Conservation (phyloP, 2,113 vertebrate genomes). For the Eulemur macaco region DNA sequence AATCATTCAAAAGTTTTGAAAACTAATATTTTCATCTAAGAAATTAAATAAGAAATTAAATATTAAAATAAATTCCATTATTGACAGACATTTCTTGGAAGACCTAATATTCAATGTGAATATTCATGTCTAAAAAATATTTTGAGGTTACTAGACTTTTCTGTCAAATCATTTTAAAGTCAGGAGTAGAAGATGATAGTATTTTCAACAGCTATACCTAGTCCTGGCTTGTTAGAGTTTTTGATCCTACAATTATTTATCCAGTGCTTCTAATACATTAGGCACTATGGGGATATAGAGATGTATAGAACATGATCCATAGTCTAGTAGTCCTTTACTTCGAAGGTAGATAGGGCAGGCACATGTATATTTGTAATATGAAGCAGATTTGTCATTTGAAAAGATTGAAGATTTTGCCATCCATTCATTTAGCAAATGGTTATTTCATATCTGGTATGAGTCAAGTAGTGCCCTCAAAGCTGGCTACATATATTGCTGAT, state of each 20-base stretch:
- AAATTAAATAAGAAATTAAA: background rate
- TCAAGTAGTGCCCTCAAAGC: background rate
- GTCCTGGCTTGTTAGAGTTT: background rate
- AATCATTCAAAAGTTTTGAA: background rate
- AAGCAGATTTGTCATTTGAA: background rate
- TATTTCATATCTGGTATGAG: background rate
- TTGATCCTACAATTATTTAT: background rate
- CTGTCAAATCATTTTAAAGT: background rate
- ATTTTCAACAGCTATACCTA: background rate
- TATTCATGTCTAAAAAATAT: background rate
- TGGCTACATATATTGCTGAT: background rate
- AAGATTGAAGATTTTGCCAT: background rate
- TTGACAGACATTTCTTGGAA: constrained; percentile 5
- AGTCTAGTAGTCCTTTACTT: background rate
- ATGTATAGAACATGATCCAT: background rate
- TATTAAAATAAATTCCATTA: background rate
- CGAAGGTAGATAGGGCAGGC: background rate
- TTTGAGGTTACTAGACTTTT: constrained; percentile 16
- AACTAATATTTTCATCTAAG: background rate
- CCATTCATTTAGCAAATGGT: constrained; percentile 15
- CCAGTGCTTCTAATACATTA: background rate
- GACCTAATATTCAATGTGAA: background rate
- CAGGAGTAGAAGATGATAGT: background rate
- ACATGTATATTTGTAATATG: background rate
- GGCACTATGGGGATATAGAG: background rate